Conservation (phyloP, 2,797 vertebrate species). For the Lateolabrax maculatus region DNA sequence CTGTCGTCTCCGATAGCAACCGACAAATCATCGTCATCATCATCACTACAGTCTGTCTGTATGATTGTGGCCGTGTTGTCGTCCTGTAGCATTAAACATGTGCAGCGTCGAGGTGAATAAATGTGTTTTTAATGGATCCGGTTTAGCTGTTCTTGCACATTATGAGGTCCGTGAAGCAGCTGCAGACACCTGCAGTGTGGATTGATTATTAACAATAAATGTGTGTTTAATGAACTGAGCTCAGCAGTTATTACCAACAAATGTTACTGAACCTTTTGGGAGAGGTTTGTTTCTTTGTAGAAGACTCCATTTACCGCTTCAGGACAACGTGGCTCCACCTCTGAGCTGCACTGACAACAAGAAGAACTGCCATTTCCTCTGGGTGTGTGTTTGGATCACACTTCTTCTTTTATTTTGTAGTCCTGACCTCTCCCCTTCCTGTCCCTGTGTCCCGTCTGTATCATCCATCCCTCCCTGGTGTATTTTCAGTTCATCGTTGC, state of each 20-base stretch:
- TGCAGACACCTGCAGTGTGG: not conserved
- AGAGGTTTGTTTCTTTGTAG: not conserved
- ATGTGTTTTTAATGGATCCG: slow-evolving; percentile 55
- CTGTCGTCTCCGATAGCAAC: not conserved
- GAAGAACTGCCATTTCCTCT: no score
- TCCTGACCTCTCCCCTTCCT: no score
- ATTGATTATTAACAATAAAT: slow-evolving; percentile 7
- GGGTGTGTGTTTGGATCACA: no score
- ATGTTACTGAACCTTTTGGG: not conserved
- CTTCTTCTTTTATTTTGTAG: no score
- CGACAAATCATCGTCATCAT: not conserved
- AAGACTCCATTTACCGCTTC: not conserved
- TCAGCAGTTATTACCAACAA: slow-evolving; percentile 34
- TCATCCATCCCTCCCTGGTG: no score
- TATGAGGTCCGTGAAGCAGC: slow-evolving; percentile 1
- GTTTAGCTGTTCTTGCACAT: slow-evolving; percentile 11
- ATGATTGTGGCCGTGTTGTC: no score
- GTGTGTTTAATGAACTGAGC: slow-evolving; percentile 32
- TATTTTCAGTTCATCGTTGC: no score
- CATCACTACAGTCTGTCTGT: not conserved
- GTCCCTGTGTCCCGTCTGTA: no score
- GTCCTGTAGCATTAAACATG: not conserved
- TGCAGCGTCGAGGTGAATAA: slow-evolving; percentile 10
- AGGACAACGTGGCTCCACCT: not conserved
- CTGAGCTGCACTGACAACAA: not conserved